Conservation (phyloP, 2,797 vertebrate species). For the Hemitrygon akajei region DNA sequence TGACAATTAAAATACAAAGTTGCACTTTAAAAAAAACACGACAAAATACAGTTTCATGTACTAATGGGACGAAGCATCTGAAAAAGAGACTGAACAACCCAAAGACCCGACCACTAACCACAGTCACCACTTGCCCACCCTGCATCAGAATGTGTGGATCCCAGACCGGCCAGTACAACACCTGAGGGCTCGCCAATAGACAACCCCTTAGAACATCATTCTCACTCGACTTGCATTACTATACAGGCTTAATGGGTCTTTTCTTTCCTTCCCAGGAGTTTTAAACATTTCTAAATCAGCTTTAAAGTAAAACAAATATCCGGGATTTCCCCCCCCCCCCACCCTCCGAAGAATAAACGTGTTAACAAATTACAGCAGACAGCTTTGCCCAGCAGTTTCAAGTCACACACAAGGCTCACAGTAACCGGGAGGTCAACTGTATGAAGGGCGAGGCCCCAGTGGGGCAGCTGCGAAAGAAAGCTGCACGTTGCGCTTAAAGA, state of each 20-base stretch:
- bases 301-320: not conserved
- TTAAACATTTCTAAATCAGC: not conserved
- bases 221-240: no score
- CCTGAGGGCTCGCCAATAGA: no score
- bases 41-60: constrained; percentile 38
- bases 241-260: constrained; percentile 46
- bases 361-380: constrained; percentile 37
- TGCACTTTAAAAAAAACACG: no score
- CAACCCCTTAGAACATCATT: no score
- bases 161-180: no score
- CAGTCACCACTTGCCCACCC: no score
- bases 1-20: not conserved
- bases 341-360: constrained; percentile 38
- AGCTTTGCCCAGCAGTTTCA: not conserved
- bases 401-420: constrained; percentile 40
- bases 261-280: not conserved
- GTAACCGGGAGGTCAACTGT: constrained; percentile 52
- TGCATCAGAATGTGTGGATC: no score
- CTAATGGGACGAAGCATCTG: constrained; percentile 43
- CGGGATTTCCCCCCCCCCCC: no score
- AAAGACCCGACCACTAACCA: no score
- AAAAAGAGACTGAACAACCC: no score
- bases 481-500: constrained; percentile 45
- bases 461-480: constrained; percentile 56
- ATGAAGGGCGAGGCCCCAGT: constrained; percentile 34